Conservation (phyloP, 2,113 vertebrate species). For the Stercorarius parasiticus region DNA sequence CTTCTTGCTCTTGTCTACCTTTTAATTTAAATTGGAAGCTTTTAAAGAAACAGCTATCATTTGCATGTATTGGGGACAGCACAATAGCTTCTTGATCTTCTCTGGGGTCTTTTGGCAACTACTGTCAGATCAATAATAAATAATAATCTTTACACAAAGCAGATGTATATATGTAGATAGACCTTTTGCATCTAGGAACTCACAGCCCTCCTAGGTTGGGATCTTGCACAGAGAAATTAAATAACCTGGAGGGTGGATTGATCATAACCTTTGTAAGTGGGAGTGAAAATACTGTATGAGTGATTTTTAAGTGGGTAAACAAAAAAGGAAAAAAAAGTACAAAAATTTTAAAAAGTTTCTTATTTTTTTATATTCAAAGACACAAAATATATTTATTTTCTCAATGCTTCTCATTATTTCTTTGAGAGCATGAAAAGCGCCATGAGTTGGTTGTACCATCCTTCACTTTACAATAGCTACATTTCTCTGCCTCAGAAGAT, state of each 20-base stretch:
- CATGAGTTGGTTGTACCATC: not conserved
- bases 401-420: not conserved
- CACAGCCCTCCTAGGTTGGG: not conserved
- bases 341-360: fast-evolving
- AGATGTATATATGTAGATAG: not conserved
- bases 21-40: not conserved
- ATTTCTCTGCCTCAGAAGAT: not conserved
- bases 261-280: not conserved
- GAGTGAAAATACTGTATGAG: not conserved
- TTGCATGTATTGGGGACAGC: not conserved
- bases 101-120: not conserved
- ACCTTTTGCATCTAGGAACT: not conserved
- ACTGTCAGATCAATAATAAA: not conserved
- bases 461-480: not conserved
- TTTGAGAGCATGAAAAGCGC: not conserved
- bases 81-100: not conserved
- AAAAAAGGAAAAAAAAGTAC: not conserved
- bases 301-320: not conserved
- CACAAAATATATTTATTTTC: not conserved
- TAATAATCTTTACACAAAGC: not conserved
- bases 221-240: not conserved
- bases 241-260: not conserved
- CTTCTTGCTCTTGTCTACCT: not conserved
- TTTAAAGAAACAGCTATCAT: not conserved
- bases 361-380: not conserved